phyloP scores from a whole-genome alignment of 2,113 vertebrate genomes.

The Heterotilapia buettikoferi region DNA sequence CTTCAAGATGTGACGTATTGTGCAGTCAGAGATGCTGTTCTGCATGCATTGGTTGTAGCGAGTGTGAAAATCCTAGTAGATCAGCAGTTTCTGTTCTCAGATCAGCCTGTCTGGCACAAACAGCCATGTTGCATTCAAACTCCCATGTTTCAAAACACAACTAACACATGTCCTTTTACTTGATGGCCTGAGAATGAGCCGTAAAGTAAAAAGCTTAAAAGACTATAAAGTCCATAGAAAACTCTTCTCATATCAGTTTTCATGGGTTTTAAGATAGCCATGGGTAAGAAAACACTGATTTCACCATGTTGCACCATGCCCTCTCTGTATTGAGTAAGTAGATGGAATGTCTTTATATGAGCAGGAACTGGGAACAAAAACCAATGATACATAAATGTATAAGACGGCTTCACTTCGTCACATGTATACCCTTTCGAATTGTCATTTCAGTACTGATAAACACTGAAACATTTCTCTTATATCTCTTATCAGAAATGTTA shows the following conservation, averaged over 20 bases:
- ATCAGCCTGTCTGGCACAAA: not conserved
- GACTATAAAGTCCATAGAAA: not conserved
- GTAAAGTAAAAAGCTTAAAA: not conserved
- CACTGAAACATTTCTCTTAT: not conserved
- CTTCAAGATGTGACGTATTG: not conserved
- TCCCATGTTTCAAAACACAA: not conserved
- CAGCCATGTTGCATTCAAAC: not conserved
- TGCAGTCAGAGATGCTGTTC: not conserved
- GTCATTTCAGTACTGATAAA: not conserved
- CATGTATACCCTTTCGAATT: not conserved
- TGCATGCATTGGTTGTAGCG: not conserved
- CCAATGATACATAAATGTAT: not conserved
- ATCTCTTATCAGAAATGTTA: not conserved
- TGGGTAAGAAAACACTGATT: slow-evolving; percentile 1
- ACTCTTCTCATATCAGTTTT: not conserved
- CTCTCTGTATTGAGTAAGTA: not conserved
- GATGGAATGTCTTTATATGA: not conserved
- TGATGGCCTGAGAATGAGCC: not conserved
- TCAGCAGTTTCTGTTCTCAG: not conserved
- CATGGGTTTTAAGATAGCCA: not conserved
- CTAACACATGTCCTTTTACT: not conserved
- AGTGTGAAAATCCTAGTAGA: not conserved
- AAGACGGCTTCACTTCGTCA: not conserved
- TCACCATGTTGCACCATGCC: slow-evolving; percentile 4
- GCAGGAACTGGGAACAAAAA: not conserved